phyloP scores from a whole-genome alignment of 2,113 vertebrate genomes.

The Menura novaehollandiae region DNA sequence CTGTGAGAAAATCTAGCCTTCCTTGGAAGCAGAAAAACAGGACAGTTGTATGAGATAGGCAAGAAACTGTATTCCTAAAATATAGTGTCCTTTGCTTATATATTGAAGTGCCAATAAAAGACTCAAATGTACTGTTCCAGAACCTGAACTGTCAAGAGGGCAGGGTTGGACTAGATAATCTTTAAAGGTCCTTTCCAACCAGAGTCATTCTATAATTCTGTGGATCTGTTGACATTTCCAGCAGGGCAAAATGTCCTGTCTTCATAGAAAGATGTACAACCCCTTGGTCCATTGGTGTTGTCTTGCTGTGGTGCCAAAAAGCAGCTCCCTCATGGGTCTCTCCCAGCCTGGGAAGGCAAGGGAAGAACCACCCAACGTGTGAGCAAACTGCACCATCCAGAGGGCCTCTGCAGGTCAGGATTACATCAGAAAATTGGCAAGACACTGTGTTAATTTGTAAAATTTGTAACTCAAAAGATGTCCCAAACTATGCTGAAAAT shows the following conservation, averaged over 20 bases:
- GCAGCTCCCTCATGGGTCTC: not conserved
- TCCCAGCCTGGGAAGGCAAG: not conserved
- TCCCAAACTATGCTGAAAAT: not conserved
- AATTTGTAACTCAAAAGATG: not conserved
- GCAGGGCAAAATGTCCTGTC: not conserved
- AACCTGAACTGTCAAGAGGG: not conserved
- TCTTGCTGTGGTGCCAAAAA: not conserved
- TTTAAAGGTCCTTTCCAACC: not conserved
- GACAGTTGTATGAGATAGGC: not conserved
- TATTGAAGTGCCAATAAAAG: not conserved
- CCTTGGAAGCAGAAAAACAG: not conserved
- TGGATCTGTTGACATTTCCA: not conserved
- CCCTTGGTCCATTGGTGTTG: not conserved
- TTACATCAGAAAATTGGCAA: not conserved
- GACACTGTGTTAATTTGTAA: not conserved
- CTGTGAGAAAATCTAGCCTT: not conserved
- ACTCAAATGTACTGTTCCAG: not conserved
- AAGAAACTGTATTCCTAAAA: not conserved
- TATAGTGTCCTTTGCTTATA: not conserved
- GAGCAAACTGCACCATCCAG: not conserved
- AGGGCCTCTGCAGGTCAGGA: not conserved
- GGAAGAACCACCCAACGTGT: not conserved
- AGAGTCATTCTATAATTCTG: not conserved
- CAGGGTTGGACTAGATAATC: not conserved
- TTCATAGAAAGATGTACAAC: accelerated